Evolutionary conservation across 2,797 vertebrate species (phyloP), one percentile per base, ranked within the genome.

Genomic region (Liasis olivaceus): DNA sequence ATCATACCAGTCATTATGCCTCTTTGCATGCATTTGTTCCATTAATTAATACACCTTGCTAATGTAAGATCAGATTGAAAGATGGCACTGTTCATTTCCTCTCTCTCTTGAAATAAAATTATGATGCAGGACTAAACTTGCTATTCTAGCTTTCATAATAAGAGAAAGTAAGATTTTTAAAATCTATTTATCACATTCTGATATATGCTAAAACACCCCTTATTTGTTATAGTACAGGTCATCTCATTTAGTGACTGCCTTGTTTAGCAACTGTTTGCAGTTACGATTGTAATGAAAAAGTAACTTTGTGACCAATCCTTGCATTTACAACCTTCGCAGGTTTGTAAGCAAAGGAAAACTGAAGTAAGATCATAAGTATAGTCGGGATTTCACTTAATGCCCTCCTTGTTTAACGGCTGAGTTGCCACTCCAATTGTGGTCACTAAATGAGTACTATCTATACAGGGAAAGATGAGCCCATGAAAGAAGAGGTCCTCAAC

Each of bases 1-100:
- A 36, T 36, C 88, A 24, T 22, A 77, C 84, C 77, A 93, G 94
- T 94, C 56, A 92, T 87, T 90, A 93, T 86, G 89, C 0, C 31
- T 96, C 5, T 4, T 87, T 94, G 89, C 26, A 91, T n/a, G 66
- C 56, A 87, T 56, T 89, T 72, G 69, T 77, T 31, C 36, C 17
- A 42, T 24, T 26, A 51, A 85, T n/a, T 95, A 69, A 63, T 59
- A 66, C 12, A 56, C 36, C 90, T 90, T 86, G 7, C 17, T 92
- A 88, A 87, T 28, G 28, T 11, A 91, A 63, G 15, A 26, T 5
- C 92, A 36, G 77, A 42, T 0, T 66, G 59, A 92, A 9, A 47
- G 63, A 4, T 85, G 90, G 2, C 56, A 63, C 17, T 84, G 59
- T 22, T 2, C 20, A 1, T 24, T 84, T 87, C 88, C 84, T 64